These are phyloP conservation scores for Philonicus albiceps DNA, from an alignment of 2,888 invertebrate genomes.

Conservation along the genomic window DNA sequence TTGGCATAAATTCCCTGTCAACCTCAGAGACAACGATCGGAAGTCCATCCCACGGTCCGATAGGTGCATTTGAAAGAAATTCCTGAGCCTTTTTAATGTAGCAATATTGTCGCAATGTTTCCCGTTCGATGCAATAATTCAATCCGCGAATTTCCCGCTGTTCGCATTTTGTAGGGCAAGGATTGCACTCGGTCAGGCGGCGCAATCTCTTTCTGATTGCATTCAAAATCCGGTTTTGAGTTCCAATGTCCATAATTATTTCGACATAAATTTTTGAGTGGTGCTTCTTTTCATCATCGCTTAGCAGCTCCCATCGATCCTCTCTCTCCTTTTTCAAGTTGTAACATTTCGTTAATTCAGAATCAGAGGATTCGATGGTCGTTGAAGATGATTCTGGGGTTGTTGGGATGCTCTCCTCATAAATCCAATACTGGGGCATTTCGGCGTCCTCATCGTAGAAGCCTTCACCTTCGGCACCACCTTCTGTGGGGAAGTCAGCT, in stretches of 20 bases:
- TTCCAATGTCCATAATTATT: constrained; percentile 24
- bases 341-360: background rate
- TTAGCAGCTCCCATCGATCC: background rate
- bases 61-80: background rate
- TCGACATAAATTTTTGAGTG: constrained; percentile 10
- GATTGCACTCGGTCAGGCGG: background rate
- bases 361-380: background rate
- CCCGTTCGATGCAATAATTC: background rate
- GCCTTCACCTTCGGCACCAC: too few species aligned
- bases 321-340: background rate
- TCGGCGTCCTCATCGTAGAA: background rate
- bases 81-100: constrained; percentile 1
- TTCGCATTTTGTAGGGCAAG: constrained; percentile 4
- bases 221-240: constrained; percentile 10
- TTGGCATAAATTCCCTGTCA: background rate
- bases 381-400: background rate
- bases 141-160: constrained; percentile 18
- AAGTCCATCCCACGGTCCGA: constrained; percentile 13
- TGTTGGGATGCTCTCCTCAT: background rate
- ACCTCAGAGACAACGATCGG: background rate
- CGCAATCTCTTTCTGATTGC: background rate
- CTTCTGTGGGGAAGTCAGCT: background rate
- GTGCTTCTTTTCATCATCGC: background rate
- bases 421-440: background rate
- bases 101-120: background rate